Base-by-base conservation (phyloP, 2,797 vertebrate species). In the Trachops cirrhosus region DNA sequence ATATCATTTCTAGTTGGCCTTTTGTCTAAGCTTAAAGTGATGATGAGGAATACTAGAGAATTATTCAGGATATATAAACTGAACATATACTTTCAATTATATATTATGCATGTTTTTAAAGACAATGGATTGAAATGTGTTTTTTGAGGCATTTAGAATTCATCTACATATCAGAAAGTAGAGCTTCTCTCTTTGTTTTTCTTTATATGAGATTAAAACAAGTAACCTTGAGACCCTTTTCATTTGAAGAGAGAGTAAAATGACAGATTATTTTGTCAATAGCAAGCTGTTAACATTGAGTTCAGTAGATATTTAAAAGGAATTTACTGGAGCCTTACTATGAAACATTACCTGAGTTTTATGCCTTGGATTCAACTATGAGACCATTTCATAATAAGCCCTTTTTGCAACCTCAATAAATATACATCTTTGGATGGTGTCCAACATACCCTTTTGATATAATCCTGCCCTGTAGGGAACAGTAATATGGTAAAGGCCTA, bases 261-360 rank as follows among this genome's bases (percentile, higher is more conserved):
- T 88, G 83, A 85, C 73, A 92, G 64, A 93, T 95, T 70, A 88
- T 89, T 96, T 93, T 96, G 92, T 92, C 52, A 90, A 68, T 67
- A 93, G 54, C 82, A 64, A 89, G 79, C 71, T 93, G 77, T 89
- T 92, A 92, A 67, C 50, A 80, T 34, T 92, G 37, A 89, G 46
- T 89, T 91, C 39, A 74, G 71, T 67, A 83, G 73, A 46, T 95
- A 77, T 86, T 88, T 86, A 68, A 54, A 80, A 91, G 44, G n/a
- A 94, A 93, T 89, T 77, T 29, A 50, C 82, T 64, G 15, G 73
- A 82, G 32, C 14, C 10, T 1, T 39, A 68, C 34, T 74, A 46
- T 68, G 44, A 95, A 92, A 68, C 12, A 21, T 37, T 62, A 41
- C 46, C 44, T 93, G 41, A 41, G 32, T 24, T 75, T 67, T 34